Evolutionary conservation across 2,888 invertebrate species (phyloP).

Genomic region (Harpalus rubripes): DNA sequence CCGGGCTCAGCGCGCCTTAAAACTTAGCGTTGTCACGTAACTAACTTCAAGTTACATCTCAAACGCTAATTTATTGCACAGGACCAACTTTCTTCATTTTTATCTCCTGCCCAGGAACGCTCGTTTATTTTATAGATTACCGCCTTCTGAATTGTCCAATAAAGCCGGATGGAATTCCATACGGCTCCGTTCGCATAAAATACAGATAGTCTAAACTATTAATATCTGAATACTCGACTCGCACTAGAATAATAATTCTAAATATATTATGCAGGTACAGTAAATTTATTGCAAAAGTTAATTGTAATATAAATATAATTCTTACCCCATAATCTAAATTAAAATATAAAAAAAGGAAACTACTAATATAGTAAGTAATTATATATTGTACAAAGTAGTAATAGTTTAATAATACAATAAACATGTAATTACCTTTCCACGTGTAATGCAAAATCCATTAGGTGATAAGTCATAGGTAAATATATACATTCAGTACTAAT

Average conservation of each 20-base stretch:
- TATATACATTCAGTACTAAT: too few relatives aligned
- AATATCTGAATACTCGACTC: too few relatives aligned
- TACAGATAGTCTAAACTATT: too few relatives aligned
- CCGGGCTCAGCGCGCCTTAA: conserved; percentile 45
- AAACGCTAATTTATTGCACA: conserved; percentile 52
- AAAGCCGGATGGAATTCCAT: background rate
- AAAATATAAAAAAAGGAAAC: background rate
- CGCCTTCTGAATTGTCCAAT: conserved; percentile 54
- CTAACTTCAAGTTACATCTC: conserved; percentile 48
- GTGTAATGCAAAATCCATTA: background rate
- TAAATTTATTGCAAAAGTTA: too few relatives aligned
- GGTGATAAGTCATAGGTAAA: background rate
- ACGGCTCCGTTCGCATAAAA: too few relatives aligned
- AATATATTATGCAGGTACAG: too few relatives aligned
- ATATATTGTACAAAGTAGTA: background rate
- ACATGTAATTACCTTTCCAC: background rate
- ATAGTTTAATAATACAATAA: background rate
- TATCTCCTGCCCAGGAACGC: conserved; percentile 42
- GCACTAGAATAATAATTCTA: too few relatives aligned
- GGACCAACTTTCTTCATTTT: conserved; percentile 52
- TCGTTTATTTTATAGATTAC: conserved; percentile 56
- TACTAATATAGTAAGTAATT: background rate
- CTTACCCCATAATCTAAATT: background rate
- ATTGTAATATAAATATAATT: too few relatives aligned
- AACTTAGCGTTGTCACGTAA: conserved; percentile 55